These are phyloP conservation scores for Gephyroberyx darwinii DNA, from an alignment of 2,797 vertebrate genomes.

Conservation along the genomic window DNA sequence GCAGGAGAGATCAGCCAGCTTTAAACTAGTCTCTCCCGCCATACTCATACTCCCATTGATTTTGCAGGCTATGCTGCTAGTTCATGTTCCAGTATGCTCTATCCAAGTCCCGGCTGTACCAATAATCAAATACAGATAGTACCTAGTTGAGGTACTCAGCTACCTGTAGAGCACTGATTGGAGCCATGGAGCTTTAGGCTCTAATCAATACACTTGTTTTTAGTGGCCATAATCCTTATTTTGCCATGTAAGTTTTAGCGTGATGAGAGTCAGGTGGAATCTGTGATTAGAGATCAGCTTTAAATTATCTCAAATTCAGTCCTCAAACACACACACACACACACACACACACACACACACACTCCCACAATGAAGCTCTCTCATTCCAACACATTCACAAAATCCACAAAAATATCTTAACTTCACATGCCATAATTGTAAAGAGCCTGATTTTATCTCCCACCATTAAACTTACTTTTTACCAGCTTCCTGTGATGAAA, in stretches of 20 bases:
- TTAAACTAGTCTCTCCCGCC: too few relatives aligned
- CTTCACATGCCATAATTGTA: slow-evolving; percentile 37
- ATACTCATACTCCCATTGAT: too few relatives aligned
- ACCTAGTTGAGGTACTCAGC: too few relatives aligned
- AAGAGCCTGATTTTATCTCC: slow-evolving; percentile 27
- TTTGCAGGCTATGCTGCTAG: too few relatives aligned
- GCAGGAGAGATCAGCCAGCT: too few relatives aligned
- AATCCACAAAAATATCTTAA: slow-evolving; percentile 21
- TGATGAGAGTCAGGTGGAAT: not conserved
- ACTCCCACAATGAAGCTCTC: not conserved
- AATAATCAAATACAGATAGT: too few relatives aligned
- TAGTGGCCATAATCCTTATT: not conserved
- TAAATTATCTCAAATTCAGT: too few relatives aligned
- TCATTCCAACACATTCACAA: not conserved
- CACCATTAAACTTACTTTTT: slow-evolving; percentile 20
- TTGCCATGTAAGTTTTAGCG: not conserved
- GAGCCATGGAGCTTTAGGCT: too few relatives aligned
- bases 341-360: not conserved
- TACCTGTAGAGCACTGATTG: too few relatives aligned
- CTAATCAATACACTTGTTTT: not conserved
- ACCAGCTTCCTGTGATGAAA: slow-evolving; percentile 16
- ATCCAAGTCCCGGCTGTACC: too few relatives aligned
- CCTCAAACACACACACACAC: too few relatives aligned
- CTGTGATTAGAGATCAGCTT: not conserved
- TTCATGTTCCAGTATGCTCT: too few relatives aligned